Evolutionary conservation across 2,888 invertebrate species (phyloP).

Genomic region (Ceriagrion tenellum): DNA sequence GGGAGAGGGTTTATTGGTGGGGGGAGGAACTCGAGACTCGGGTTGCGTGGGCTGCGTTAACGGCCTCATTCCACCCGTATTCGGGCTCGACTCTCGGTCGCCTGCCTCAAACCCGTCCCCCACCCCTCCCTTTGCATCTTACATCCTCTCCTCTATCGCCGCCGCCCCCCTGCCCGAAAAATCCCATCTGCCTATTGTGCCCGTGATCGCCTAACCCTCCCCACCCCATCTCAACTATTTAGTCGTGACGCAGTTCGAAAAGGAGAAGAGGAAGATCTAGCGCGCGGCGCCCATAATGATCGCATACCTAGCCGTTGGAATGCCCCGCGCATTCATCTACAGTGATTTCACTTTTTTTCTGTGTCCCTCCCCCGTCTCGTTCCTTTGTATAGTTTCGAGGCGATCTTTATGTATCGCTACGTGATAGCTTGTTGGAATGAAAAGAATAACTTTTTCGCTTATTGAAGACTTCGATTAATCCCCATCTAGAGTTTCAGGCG

Average conservation of each 20-base stretch:
- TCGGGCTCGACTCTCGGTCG: not conserved
- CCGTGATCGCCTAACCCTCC: not conserved
- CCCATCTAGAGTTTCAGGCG: too few species aligned
- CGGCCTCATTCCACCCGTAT: not conserved
- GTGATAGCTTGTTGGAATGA: not conserved
- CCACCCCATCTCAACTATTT: not conserved
- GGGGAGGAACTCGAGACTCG: too few species aligned
- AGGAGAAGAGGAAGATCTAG: not conserved
- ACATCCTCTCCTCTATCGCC: not conserved
- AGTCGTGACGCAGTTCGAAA: not conserved
- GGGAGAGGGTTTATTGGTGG: too few species aligned
- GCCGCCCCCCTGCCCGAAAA: too few species aligned
- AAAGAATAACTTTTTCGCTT: too few species aligned
- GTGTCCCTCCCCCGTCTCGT: not conserved
- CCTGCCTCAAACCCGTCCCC: not conserved
- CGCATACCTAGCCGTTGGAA: not conserved
- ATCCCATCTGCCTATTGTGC: not conserved
- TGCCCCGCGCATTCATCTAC: not conserved
- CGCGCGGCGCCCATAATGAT: slow-evolving; percentile 13
- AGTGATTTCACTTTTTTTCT: not conserved
- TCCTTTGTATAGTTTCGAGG: not conserved
- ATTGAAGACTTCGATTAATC: too few species aligned
- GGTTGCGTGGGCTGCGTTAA: not conserved
- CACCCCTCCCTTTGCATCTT: not conserved
- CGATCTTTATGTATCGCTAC: not conserved